These are phyloP conservation scores for Pseudomyrmex flavicornis DNA, from an alignment of 1,140 invertebrate genomes.

Conservation along the genomic window DNA sequence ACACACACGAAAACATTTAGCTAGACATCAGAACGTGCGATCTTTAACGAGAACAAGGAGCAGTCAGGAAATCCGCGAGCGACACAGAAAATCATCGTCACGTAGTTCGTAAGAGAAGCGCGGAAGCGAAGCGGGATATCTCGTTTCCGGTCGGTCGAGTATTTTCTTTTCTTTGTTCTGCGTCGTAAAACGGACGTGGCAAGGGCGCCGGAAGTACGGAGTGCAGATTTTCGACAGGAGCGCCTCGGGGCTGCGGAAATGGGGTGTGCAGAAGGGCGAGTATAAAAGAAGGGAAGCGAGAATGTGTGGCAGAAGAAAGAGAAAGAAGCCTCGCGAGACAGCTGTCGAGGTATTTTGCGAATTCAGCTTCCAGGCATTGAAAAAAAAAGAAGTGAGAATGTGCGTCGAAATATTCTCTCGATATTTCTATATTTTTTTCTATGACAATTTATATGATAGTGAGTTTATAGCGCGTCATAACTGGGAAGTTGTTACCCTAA, in stretches of 20 bases:
- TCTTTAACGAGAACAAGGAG: background rate
- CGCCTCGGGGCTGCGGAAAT: slow-evolving; percentile 58
- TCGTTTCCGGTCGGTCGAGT: slow-evolving; percentile 52
- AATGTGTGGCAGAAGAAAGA: background rate
- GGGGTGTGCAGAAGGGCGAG: slow-evolving; percentile 11
- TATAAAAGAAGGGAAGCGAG: slow-evolving; percentile 36
- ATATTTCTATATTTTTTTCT: background rate
- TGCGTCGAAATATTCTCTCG: background rate
- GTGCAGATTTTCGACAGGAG: slow-evolving; percentile 60
- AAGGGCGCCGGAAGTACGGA: slow-evolving; percentile 59
- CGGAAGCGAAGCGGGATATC: slow-evolving; percentile 7
- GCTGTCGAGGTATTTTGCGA: slow-evolving; percentile 58
- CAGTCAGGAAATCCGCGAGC: background rate
- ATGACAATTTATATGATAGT: background rate
- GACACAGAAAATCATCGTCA: slow-evolving; percentile 29
- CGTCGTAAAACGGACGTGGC: slow-evolving; percentile 12
- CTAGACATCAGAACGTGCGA: background rate
- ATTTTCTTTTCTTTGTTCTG: slow-evolving; percentile 58
- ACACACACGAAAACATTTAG: background rate
- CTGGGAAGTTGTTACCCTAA: background rate
- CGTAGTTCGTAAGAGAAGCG: slow-evolving; percentile 4
- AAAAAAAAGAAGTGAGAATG: background rate
- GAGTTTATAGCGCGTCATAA: too few relatives aligned
- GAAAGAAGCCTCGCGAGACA: slow-evolving; percentile 43
- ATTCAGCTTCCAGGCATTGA: slow-evolving; percentile 61